Evolutionary conservation across 2,113 vertebrate genomes (phyloP).

Genomic region (Ondatra zibethicus): DNA sequence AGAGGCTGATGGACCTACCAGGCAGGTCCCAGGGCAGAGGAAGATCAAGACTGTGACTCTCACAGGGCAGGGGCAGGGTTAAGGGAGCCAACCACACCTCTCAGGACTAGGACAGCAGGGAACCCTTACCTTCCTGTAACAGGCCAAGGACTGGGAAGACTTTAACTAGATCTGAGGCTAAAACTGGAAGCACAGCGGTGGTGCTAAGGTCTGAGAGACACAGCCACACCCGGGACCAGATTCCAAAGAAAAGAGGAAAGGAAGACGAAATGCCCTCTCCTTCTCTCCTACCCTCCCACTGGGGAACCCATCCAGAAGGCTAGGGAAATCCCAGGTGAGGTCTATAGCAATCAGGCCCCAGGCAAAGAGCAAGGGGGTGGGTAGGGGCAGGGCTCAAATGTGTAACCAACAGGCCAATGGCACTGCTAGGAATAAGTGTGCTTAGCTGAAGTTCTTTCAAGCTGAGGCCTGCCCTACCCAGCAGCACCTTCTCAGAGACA

Average conservation of each 20-base stretch:
- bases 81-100: not conserved
- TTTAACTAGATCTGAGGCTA: not conserved
- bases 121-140: not conserved
- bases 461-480: not conserved
- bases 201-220: not conserved
- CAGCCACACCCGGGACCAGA: not conserved
- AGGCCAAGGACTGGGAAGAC: not conserved
- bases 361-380: not conserved
- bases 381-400: too few species aligned
- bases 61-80: not conserved
- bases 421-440: not conserved
- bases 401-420: not conserved
- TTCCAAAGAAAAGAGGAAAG: constrained; percentile 25
- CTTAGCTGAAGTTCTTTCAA: not conserved
- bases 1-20: not conserved
- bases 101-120: not conserved
- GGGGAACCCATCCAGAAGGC: not conserved
- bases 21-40: not conserved
- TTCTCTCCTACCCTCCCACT: not conserved
- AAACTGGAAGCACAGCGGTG: not conserved
- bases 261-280: not conserved
- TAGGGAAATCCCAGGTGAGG: not conserved
- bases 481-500: not conserved
- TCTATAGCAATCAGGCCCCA: not conserved
- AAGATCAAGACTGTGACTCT: not conserved